phyloP scores from a whole-genome alignment of 2,113 vertebrate genomes.

The Elachura formosa region DNA sequence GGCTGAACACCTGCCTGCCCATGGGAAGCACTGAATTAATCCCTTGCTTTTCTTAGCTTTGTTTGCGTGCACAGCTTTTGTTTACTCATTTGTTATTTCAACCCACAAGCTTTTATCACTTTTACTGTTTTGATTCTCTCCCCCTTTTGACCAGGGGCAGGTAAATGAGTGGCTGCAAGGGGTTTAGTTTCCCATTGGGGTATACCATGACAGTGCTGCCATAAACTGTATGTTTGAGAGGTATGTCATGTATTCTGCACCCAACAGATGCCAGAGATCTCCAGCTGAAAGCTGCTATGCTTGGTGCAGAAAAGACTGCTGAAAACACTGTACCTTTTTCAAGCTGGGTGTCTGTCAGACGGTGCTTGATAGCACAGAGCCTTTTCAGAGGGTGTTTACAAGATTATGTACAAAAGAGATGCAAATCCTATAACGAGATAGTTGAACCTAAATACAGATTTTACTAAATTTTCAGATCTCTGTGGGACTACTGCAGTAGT shows the following conservation, averaged over 20 bases:
- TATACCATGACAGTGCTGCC: background rate
- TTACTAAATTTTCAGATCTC: background rate
- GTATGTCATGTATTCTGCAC: background rate
- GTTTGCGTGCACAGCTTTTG: background rate
- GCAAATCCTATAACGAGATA: background rate
- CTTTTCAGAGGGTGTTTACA: background rate
- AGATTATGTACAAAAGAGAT: background rate
- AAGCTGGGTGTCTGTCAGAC: background rate
- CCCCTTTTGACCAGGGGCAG: background rate
- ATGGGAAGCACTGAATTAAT: background rate
- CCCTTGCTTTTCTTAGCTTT: background rate
- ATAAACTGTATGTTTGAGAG: background rate
- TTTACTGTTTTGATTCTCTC: background rate
- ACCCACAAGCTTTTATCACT: rapidly evolving
- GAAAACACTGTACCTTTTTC: background rate
- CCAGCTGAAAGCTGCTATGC: background rate
- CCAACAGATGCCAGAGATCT: background rate
- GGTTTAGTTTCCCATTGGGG: background rate
- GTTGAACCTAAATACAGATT: background rate
- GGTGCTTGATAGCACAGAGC: background rate
- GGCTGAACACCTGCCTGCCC: background rate
- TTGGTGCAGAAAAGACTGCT: background rate
- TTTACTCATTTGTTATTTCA: background rate
- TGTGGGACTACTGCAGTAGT: background rate
- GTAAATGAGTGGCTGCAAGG: background rate